These are phyloP conservation scores for Mesocricetus auratus DNA, from an alignment of 2,113 vertebrate species.

Conservation along the genomic window DNA sequence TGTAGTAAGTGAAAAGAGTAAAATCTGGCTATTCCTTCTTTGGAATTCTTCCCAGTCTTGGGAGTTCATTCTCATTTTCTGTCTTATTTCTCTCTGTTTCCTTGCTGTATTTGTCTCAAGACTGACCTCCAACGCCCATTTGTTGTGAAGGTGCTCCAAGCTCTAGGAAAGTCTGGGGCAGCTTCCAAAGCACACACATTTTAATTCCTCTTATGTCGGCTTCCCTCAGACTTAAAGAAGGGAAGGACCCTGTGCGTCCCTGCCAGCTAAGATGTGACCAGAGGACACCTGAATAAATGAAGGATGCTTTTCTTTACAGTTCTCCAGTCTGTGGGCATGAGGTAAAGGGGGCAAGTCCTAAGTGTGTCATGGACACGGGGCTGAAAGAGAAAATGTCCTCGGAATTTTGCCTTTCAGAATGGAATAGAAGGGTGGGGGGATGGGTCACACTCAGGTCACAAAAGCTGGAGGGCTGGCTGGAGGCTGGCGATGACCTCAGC, in stretches of 20 bases:
- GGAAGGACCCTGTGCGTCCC: neutral
- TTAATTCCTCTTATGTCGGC: neutral
- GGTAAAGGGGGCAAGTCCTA: neutral
- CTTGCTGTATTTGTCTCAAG: neutral
- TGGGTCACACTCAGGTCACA: slow-evolving; percentile 7
- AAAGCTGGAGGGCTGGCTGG: slow-evolving; percentile 26
- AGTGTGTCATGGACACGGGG: neutral
- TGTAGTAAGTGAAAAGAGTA: neutral
- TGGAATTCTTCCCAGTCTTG: too few relatives aligned
- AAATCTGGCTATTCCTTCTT: neutral
- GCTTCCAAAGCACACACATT: neutral
- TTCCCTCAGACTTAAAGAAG: neutral
- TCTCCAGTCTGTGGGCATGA: neutral
- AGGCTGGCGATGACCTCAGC: slow-evolving; percentile 38
- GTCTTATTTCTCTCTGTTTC: neutral
- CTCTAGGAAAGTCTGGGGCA: neutral
- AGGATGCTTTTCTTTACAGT: neutral
- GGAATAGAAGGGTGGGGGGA: neutral
- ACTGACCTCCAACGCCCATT: neutral
- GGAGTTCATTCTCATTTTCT: neutral
- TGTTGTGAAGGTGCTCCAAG: neutral
- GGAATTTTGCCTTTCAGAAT: neutral
- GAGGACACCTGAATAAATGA: neutral
- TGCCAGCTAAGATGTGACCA: neutral
- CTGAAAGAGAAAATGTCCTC: neutral